A percentile compares a stretch with the other conserved stretches of the same genome.
Evolutionary conservation across 1,140 invertebrate genomes (phyloP).

Genomic region (Orchestia grillus): DNA sequence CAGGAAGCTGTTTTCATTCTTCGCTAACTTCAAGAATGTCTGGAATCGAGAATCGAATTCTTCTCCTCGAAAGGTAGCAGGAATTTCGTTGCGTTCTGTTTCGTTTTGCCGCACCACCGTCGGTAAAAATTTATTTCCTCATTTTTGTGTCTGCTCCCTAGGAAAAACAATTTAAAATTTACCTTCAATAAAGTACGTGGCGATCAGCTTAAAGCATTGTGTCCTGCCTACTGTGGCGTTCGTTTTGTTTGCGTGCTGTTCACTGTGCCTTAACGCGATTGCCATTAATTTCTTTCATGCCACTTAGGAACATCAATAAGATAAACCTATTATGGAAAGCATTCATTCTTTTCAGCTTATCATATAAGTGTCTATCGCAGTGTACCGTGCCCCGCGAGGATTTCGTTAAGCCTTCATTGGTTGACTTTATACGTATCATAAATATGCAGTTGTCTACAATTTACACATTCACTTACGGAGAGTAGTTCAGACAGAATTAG

Average conservation of each 20-base stretch:
- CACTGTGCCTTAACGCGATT: neutral
- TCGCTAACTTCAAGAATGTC: conserved; percentile 38
- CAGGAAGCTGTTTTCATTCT: conserved; percentile 43
- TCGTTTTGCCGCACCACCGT: neutral
- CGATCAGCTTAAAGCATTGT: neutral
- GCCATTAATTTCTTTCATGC: too few relatives aligned
- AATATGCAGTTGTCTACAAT: too few relatives aligned
- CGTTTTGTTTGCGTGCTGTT: neutral
- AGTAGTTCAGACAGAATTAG: too few relatives aligned
- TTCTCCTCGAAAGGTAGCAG: neutral
- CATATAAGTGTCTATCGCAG: too few relatives aligned
- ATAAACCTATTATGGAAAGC: too few relatives aligned
- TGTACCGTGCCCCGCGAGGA: too few relatives aligned
- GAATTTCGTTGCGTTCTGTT: neutral
- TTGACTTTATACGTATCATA: too few relatives aligned
- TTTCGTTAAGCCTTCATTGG: too few relatives aligned
- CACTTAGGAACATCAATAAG: too few relatives aligned
- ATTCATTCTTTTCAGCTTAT: too few relatives aligned
- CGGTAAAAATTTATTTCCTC: neutral
- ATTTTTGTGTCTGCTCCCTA: neutral
- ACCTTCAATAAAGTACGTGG: neutral
- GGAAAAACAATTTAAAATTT: neutral
- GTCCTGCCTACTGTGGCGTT: neutral
- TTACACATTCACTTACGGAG: too few relatives aligned
- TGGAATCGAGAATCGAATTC: conserved; percentile 29